These are phyloP conservation scores for Marasmarcha lunaedactyla DNA, from an alignment of 2,888 invertebrate species.

Conservation along the genomic window DNA sequence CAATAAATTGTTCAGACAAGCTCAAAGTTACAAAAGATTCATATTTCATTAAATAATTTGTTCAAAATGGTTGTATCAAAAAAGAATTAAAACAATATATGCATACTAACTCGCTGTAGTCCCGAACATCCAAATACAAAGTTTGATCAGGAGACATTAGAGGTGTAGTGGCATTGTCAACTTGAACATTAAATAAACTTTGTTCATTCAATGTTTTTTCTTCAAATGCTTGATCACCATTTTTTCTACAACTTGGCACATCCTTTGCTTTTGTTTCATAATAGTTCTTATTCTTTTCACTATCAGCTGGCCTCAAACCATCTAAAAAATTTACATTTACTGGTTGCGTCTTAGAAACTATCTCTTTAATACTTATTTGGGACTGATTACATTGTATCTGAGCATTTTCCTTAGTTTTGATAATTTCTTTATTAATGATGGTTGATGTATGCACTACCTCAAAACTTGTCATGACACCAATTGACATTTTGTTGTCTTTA, in stretches of 20 bases:
- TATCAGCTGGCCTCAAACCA: constrained; percentile 34
- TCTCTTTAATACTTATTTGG: constrained; percentile 53
- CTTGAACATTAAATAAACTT: constrained; percentile 56
- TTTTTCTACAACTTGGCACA: constrained; percentile 6
- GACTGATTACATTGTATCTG: constrained; percentile 56
- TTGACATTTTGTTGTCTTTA: constrained; percentile 67
- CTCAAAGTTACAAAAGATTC: no score
- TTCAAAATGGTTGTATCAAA: no score
- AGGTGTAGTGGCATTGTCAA: constrained; percentile 58
- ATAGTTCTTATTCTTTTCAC: constrained; percentile 11
- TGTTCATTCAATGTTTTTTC: constrained; percentile 56
- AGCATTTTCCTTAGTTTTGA: constrained; percentile 37
- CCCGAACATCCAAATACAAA: constrained; percentile 54
- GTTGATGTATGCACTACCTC: constrained; percentile 70
- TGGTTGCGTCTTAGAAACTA: constrained; percentile 34
- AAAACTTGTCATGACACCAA: constrained; percentile 80
- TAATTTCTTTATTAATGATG: constrained; percentile 48
- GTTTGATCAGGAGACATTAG: constrained; percentile 57
- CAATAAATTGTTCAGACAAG: no score
- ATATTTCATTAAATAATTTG: no score
- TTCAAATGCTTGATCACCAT: constrained; percentile 24
- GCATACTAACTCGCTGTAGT: constrained; percentile 58
- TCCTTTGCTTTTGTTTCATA: constrained; percentile 7
- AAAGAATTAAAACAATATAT: not conserved
- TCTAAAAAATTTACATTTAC: constrained; percentile 51